These are phyloP conservation scores for Isotomurus palustris DNA, from an alignment of 2,888 invertebrate genomes.

Conservation along the genomic window DNA sequence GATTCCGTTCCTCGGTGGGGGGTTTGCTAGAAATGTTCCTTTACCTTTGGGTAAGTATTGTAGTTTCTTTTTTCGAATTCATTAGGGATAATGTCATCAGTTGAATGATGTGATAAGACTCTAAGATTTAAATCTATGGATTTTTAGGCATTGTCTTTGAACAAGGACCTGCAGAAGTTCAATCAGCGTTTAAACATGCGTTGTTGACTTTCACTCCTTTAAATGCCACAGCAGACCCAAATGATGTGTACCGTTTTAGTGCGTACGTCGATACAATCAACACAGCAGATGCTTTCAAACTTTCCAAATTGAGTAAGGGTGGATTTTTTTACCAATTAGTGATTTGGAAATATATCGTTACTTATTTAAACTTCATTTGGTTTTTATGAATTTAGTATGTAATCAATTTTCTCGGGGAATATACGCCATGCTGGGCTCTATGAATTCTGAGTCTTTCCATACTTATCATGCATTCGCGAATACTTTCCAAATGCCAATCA, in stretches of 20 bases:
- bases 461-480: conserved; percentile 90
- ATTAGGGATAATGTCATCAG: not conserved
- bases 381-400: conserved; percentile 63
- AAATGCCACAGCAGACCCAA: conserved; percentile 18
- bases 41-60: conserved; percentile 21
- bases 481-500: conserved; percentile 91
- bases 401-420: conserved; percentile 85
- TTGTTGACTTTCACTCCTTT: conserved; percentile 57
- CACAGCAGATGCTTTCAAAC: conserved; percentile 87
- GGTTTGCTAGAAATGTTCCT: conserved; percentile 19
- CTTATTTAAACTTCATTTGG: not conserved
- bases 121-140: not conserved
- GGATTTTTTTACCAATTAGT: not conserved
- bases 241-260: conserved; percentile 55
- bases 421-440: conserved; percentile 83
- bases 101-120: not conserved
- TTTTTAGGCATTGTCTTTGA: conserved; percentile 83
- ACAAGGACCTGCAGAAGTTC: conserved; percentile 84
- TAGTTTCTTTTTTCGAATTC: not conserved
- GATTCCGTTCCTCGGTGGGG: not conserved
- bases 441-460: conserved; percentile 87
- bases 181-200: conserved; percentile 84
- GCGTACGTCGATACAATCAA: conserved; percentile 87
- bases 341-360: not conserved
- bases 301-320: conserved; percentile 74